Evolutionary conservation across 2,888 invertebrate species (phyloP), one percentile per base, ranked within the genome.

Genomic region (Cistogaster globosa): DNA sequence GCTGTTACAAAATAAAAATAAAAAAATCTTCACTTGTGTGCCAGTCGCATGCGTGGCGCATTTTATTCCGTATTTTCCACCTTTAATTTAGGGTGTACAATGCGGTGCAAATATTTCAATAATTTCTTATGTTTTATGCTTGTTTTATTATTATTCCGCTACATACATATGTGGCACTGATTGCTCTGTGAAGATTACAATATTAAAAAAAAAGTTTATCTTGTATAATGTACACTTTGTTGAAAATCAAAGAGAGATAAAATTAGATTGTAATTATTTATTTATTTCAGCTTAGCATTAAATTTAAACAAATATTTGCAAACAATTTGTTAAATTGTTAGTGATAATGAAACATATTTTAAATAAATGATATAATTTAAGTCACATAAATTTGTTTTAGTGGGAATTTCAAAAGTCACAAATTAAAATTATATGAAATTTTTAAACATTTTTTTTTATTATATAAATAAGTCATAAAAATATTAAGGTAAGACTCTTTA

Each of bases 1-100:
- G 58, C 69, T 79, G 79, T 71, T 62, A 65, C 75, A 20, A 22
- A 14, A 18, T 48, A 42, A 9, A 57, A 53, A 9, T 60, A 55
- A 38, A 22, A 57, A 45, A 7, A 32, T 5, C 6, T 5, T 32
- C 2, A 55, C 76, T 76, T 79, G 82, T 77, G 84, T 81, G 84
- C 86, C 80, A 71, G 86, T 79, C 87, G 87, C 87, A 87, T 86
- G 87, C 87, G 84, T 87, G 83, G 87, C 86, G 85, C 87, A 79
- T 80, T 83, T 85, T 83, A 78, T 85, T 83, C 84, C 81, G 76
- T 84, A 86, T 86, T 84, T 86, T 88, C 86, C 88, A 87, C 86
- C 80, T 86, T 88, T 89, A 87, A 87, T 88, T 89, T 89, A 87
- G 84, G 87, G 87, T 87, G 87, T 87, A 87, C 88, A 88, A 88